A percentile compares a stretch with the other conserved stretches of the same genome.
These are phyloP conservation scores for Tiliacea aurago DNA, from an alignment of 2,888 invertebrate species.

Conservation along the genomic window DNA sequence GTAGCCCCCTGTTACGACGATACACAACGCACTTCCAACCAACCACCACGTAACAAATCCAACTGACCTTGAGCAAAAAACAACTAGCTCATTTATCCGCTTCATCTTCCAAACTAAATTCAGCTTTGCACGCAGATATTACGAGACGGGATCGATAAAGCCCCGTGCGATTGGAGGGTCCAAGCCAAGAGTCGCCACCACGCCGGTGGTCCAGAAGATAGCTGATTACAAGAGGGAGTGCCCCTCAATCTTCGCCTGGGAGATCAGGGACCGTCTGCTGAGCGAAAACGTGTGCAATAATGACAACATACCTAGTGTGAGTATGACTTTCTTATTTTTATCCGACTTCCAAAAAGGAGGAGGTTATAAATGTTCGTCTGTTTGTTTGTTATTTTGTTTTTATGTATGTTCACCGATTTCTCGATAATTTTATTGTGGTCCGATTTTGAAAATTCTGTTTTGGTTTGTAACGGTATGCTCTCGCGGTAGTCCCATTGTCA, in stretches of 20 bases:
- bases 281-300: conserved; percentile 98
- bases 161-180: conserved; percentile 99
- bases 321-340: conserved; percentile 85
- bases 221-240: conserved; percentile 99
- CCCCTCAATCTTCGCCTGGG: conserved; percentile 99
- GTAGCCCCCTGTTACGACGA: too few species aligned
- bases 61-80: conserved; percentile 63
- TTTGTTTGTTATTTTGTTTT: too few species aligned
- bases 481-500: too few species aligned
- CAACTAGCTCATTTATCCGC: conserved; percentile 52
- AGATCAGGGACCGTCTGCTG: conserved; percentile 98
- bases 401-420: too few species aligned
- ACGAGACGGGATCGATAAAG: conserved; percentile 99
- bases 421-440: too few species aligned
- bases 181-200: conserved; percentile 98
- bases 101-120: conserved; percentile 84
- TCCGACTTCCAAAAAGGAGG: too few species aligned
- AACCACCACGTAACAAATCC: background rate
- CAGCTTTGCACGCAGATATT: conserved; percentile 94
- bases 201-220: conserved; percentile 98
- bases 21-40: background rate
- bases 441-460: too few species aligned
- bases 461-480: too few species aligned
- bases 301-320: conserved; percentile 99
- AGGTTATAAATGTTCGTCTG: too few species aligned